Conservation (phyloP, 1,140 invertebrate genomes). For the Panagrolaimus sp. region DNA sequence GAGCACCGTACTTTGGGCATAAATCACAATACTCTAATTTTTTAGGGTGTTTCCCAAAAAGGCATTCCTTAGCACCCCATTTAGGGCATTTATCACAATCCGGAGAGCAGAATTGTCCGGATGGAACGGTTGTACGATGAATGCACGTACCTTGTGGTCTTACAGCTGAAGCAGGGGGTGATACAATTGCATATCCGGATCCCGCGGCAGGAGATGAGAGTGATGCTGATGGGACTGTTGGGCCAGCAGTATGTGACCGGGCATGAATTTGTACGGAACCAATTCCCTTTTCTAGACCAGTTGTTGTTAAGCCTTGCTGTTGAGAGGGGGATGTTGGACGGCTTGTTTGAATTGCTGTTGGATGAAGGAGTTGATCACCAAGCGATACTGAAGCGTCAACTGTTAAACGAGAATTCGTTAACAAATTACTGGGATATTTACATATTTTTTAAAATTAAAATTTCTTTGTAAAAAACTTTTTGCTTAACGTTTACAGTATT, state of each 20-base stretch:
- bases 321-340: background rate
- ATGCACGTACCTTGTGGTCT: conserved; percentile 16
- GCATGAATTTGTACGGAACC: conserved; percentile 6
- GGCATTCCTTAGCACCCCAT: conserved; percentile 44
- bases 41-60: conserved; percentile 34
- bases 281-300: background rate
- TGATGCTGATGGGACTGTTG: conserved; percentile 1
- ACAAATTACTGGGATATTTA: background rate
- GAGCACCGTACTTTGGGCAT: conserved; percentile 42
- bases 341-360: background rate
- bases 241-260: background rate
- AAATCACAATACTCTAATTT: conserved; percentile 33
- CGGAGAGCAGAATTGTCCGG: conserved; percentile 38
- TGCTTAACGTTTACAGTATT: too few relatives aligned
- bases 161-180: background rate
- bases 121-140: conserved; percentile 23
- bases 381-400: background rate
- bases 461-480: too few relatives aligned
- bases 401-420: background rate
- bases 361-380: conserved; percentile 2
- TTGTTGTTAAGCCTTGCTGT: background rate
- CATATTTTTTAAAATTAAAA: too few relatives aligned
- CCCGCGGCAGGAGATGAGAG: background rate
- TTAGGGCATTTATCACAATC: conserved; percentile 43
- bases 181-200: background rate